Evolutionary conservation across 2,113 vertebrate genomes (phyloP).

Genomic region (Zootoca vivipara): DNA sequence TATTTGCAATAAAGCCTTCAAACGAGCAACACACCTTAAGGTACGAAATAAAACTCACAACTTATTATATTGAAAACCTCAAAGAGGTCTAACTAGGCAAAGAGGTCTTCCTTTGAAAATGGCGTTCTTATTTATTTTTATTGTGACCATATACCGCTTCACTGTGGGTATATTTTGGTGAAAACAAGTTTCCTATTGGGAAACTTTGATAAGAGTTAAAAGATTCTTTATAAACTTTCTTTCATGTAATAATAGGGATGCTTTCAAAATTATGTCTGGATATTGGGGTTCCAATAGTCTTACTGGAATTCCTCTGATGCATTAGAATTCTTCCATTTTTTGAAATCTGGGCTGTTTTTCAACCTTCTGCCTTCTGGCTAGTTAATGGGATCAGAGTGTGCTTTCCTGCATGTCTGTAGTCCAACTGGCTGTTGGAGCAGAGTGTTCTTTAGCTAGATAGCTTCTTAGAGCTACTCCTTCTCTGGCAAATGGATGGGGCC

Average conservation of each 20-base stretch:
- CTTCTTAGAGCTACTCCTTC: background rate
- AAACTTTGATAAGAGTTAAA: background rate
- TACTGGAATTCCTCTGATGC: background rate
- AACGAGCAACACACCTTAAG: slow-evolving; percentile 96
- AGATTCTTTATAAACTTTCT: background rate
- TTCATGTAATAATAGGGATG: background rate
- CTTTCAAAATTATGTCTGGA: background rate
- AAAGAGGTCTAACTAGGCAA: background rate
- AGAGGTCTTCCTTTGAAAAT: background rate
- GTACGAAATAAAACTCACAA: slow-evolving; percentile 68
- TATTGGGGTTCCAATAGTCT: background rate
- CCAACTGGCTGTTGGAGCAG: background rate
- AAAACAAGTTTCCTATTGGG: background rate
- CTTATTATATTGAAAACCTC: background rate
- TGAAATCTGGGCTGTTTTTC: background rate
- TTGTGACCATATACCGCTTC: background rate
- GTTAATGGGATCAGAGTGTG: background rate
- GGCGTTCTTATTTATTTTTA: background rate
- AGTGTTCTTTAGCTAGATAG: background rate
- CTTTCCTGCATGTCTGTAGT: background rate
- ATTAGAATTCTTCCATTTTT: background rate
- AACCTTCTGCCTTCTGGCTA: background rate
- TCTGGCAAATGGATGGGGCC: background rate
- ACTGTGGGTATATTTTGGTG: background rate
- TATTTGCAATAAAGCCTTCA: slow-evolving; percentile 94